These are phyloP conservation scores for Crotalus viridis DNA, from an alignment of 2,113 vertebrate species.

Conservation along the genomic window DNA sequence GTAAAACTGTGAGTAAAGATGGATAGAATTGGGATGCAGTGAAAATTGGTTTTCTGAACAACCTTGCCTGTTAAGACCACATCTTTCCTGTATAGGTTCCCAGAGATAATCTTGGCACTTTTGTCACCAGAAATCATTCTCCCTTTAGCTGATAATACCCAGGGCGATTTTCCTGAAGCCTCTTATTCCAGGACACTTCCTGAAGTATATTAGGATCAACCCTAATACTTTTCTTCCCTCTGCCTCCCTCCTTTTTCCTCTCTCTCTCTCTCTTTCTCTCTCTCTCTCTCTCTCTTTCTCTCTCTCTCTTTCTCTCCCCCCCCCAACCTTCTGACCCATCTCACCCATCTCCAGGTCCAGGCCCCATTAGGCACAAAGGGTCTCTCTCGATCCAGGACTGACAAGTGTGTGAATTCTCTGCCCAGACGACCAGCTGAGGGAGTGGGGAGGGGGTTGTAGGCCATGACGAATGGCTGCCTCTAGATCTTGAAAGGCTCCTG, in stretches of 20 bases:
- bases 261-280: background rate
- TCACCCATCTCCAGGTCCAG: constrained; percentile 36
- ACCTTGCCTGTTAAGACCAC: background rate
- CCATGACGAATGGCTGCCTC: constrained; percentile 39
- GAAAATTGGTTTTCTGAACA: background rate
- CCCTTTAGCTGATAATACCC: background rate
- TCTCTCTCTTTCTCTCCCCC: background rate
- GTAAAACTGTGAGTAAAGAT: background rate
- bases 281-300: background rate
- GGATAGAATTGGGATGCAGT: background rate
- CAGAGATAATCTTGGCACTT: background rate
- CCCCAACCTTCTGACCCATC: constrained; percentile 34
- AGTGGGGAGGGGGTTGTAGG: constrained; percentile 23
- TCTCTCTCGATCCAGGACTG: constrained; percentile 25
- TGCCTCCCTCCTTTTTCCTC: background rate
- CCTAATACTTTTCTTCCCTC: background rate
- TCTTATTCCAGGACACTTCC: constrained; percentile 7
- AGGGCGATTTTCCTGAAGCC: constrained; percentile 7
- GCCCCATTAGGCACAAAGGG: constrained; percentile 33
- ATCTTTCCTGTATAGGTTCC: background rate
- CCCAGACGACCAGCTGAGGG: constrained; percentile 39
- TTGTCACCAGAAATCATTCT: background rate
- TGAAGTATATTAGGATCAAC: background rate
- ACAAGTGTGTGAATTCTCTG: constrained; percentile 39
- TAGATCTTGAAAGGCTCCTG: constrained; percentile 29